A percentile compares a stretch with the other conserved stretches of the same genome.
Conservation (phyloP, 2,113 vertebrate species). For the Callospermophilus lateralis region DNA sequence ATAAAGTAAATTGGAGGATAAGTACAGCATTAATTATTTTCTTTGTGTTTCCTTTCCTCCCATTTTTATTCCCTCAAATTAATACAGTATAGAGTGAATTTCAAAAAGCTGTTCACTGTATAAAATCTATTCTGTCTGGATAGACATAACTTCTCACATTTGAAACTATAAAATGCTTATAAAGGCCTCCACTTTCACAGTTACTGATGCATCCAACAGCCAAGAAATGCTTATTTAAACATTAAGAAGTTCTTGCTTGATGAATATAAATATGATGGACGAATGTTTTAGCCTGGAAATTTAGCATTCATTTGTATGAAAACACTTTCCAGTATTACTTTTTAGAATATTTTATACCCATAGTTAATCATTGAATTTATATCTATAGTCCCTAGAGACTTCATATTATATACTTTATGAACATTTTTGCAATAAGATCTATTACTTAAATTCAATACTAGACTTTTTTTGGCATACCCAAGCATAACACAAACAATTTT, state of each 20-base stretch:
- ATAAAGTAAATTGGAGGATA: not conserved
- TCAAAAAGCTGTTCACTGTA: not conserved
- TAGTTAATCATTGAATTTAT: not conserved
- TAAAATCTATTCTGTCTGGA: not conserved
- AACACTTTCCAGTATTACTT: conserved; percentile 51
- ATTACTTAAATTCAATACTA: conserved; percentile 65
- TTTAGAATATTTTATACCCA: not conserved
- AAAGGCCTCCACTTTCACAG: conserved; percentile 23
- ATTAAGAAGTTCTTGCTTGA: conserved; percentile 42
- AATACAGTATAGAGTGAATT: not conserved
- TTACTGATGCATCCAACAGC: not conserved
- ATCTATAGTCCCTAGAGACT: not conserved
- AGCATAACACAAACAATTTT: conserved; percentile 70
- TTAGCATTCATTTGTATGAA: conserved; percentile 57
- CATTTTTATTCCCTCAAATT: not conserved
- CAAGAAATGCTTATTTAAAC: conserved; percentile 32
- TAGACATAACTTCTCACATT: not conserved
- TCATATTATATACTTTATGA: not conserved
- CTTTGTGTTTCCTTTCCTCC: not conserved
- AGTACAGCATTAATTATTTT: not conserved
- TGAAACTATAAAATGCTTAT: conserved; percentile 53
- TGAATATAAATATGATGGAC: conserved; percentile 40
- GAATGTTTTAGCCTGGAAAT: conserved; percentile 60
- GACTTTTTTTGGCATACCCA: conserved; percentile 44
- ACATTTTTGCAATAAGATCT: conserved; percentile 42